Percentiles rank a stretch among this genome's conserved stretches.
These are phyloP conservation scores for Amphiprion clarkii DNA, from an alignment of 2,797 vertebrate species.

Conservation along the genomic window DNA sequence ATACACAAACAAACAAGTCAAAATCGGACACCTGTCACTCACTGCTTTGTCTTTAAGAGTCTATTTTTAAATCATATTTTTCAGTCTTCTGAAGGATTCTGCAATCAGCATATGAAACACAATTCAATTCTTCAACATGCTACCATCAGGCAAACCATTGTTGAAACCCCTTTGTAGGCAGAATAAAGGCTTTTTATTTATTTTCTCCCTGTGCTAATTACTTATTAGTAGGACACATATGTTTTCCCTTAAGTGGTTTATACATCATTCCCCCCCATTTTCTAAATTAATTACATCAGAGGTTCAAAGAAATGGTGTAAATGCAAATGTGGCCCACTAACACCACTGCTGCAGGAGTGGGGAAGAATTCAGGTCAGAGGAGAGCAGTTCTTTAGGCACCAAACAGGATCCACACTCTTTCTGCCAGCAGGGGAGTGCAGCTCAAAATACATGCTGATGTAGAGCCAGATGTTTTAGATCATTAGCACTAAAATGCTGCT, in stretches of 20 bases:
- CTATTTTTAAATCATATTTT: conserved; percentile 39
- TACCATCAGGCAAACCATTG: conserved; percentile 28
- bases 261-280: conserved; percentile 65
- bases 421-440: conserved; percentile 31
- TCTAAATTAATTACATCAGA: conserved; percentile 79
- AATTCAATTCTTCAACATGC: conserved; percentile 35
- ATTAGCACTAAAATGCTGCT: conserved; percentile 49
- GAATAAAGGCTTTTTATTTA: conserved; percentile 60
- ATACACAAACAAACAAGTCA: conserved; percentile 17
- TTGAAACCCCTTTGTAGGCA: conserved; percentile 52
- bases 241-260: conserved; percentile 73
- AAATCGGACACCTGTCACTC: conserved; percentile 18
- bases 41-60: conserved; percentile 17
- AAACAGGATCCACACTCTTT: conserved; percentile 23
- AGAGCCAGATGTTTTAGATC: conserved; percentile 62
- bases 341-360: conserved; percentile 48
- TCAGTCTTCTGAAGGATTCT: conserved; percentile 8
- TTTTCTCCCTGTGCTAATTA: conserved; percentile 66
- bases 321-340: conserved; percentile 78
- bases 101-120: conserved; percentile 23
- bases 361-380: conserved; percentile 70
- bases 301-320: conserved; percentile 67
- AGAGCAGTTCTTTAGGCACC: conserved; percentile 48
- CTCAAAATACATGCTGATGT: conserved; percentile 24
- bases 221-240: conserved; percentile 74